Percentiles rank a stretch among this genome's conserved stretches.
These are phyloP conservation scores for Marronus borbonicus DNA, from an alignment of 2,888 invertebrate species.

Conservation along the genomic window DNA sequence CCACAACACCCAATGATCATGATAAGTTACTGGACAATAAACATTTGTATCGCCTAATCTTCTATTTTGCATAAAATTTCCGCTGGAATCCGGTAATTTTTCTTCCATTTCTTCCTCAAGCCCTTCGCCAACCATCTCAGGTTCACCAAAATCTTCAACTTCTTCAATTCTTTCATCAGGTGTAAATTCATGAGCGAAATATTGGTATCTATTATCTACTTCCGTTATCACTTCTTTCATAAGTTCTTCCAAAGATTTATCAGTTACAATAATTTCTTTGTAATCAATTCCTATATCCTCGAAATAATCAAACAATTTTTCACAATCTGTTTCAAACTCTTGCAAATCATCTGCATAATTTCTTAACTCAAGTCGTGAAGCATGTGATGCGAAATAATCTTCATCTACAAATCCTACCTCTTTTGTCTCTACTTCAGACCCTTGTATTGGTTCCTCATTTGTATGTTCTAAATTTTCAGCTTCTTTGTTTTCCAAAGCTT, in stretches of 20 bases:
- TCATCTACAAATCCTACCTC: conserved; percentile 46
- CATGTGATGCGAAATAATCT: conserved; percentile 49
- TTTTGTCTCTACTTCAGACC: conserved; percentile 2
- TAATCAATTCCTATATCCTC: conserved; percentile 45
- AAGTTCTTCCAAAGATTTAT: conserved; percentile 61
- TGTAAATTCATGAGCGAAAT: conserved; percentile 69
- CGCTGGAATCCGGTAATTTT: conserved; percentile 53
- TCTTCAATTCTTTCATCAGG: conserved; percentile 72
- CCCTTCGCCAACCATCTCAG: conserved; percentile 67
- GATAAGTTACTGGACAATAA: conserved; percentile 77
- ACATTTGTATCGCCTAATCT: conserved; percentile 74
- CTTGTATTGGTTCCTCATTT: conserved; percentile 5
- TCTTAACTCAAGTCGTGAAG: conserved; percentile 45
- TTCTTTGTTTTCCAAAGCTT: conserved; percentile 54
- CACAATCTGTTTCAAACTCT: conserved; percentile 57
- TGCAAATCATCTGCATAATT: conserved; percentile 33
- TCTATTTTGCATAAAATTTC: conserved; percentile 61
- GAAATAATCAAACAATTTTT: conserved; percentile 51
- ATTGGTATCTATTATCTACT: conserved; percentile 67
- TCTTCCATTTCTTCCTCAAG: conserved; percentile 67
- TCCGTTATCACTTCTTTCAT: conserved; percentile 62
- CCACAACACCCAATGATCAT: conserved; percentile 73
- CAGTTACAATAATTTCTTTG: conserved; percentile 56
- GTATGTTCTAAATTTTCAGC: conserved; percentile 44
- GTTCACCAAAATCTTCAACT: conserved; percentile 70